Evolutionary conservation across 2,888 invertebrate species (phyloP).

Genomic region (Philopedon plagiatum): DNA sequence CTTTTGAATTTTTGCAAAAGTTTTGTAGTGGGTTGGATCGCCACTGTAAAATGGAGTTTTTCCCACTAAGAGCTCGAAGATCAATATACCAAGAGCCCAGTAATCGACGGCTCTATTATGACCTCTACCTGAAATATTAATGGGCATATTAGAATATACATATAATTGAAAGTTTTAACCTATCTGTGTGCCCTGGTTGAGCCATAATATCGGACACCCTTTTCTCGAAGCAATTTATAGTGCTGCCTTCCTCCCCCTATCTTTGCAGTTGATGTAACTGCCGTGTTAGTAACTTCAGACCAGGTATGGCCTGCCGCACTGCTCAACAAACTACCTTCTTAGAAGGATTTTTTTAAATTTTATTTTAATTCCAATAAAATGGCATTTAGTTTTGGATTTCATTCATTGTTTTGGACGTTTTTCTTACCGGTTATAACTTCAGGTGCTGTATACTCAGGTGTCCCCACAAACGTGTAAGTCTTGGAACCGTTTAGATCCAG

Average conservation of each 20-base stretch:
- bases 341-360: too few species aligned
- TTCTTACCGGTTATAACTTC: slow-evolving; percentile 83
- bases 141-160: too few species aligned
- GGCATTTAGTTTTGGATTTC: too few species aligned
- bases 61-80: slow-evolving; percentile 88
- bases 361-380: too few species aligned
- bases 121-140: slow-evolving; percentile 72
- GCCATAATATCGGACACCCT: too few species aligned
- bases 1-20: slow-evolving; percentile 88
- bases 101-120: slow-evolving; percentile 90
- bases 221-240: too few species aligned
- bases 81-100: slow-evolving; percentile 91
- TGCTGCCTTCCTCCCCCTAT: too few species aligned
- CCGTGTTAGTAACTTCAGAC: too few species aligned
- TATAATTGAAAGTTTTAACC: neutral
- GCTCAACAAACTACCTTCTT: too few species aligned
- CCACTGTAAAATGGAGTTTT: slow-evolving; percentile 81
- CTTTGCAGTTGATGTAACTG: too few species aligned
- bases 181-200: too few species aligned
- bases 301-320: too few species aligned
- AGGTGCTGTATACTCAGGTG: slow-evolving; percentile 89
- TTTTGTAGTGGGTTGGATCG: slow-evolving; percentile 89
- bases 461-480: slow-evolving; percentile 96
- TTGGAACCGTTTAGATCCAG: slow-evolving; percentile 76
- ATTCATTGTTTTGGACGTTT: neutral